Evolutionary conservation across 2,797 vertebrate genomes (phyloP).

Genomic region (Rhodeus uyekii): DNA sequence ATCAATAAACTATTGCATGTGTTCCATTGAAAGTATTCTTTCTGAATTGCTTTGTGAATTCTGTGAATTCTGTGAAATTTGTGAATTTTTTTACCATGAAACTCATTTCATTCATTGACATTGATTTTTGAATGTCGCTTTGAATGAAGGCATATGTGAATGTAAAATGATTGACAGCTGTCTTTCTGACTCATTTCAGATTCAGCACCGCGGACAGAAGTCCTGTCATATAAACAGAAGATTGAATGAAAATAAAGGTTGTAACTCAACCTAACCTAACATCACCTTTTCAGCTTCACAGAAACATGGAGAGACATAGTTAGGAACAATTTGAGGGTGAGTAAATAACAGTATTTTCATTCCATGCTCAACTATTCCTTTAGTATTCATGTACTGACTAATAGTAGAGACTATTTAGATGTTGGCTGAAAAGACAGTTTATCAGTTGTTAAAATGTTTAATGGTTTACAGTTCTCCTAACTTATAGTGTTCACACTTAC

Average conservation of each 20-base stretch:
- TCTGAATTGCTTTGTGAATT: no score
- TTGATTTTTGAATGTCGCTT: no score
- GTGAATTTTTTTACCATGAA: no score
- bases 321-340: not conserved
- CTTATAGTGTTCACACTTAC: no score
- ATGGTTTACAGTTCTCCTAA: not conserved
- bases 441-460: not conserved
- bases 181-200: not conserved
- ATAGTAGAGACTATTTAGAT: not conserved
- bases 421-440: not conserved
- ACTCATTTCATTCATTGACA: no score
- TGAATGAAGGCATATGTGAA: not conserved
- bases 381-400: not conserved
- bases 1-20: no score
- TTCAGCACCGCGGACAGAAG: not conserved
- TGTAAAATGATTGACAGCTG: slow-evolving; percentile 8
- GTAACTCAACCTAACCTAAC: not conserved
- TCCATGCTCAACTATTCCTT: not conserved
- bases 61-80: no score
- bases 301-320: not conserved
- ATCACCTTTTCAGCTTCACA: not conserved
- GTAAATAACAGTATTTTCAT: not conserved
- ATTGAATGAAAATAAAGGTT: not conserved
- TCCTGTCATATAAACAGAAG: not conserved
- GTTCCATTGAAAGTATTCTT: no score